These are phyloP conservation scores for Saturnia japonica DNA, from an alignment of 2,888 invertebrate genomes.

Conservation along the genomic window DNA sequence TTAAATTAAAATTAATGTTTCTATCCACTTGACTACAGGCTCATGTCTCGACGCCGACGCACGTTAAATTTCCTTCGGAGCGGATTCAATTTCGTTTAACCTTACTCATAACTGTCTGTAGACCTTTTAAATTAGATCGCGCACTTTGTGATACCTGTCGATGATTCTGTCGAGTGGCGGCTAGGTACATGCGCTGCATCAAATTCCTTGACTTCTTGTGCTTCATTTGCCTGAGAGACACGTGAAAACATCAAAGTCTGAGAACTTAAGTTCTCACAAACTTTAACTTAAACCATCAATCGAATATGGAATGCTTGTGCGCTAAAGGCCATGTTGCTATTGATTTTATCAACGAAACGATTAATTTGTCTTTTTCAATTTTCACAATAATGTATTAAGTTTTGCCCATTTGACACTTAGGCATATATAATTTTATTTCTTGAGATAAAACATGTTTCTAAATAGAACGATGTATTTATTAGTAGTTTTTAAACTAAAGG, in stretches of 20 bases:
- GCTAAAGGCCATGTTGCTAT: background rate
- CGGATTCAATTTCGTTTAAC: conserved; percentile 5
- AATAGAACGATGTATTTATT: no score
- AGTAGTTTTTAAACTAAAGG: background rate
- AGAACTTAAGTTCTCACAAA: background rate
- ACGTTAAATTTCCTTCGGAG: background rate
- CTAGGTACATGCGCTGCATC: background rate
- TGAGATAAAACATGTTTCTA: no score
- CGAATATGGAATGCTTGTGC: background rate
- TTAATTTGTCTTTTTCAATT: background rate
- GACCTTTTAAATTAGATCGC: background rate
- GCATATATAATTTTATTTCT: no score
- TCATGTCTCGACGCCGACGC: background rate
- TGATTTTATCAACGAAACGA: background rate
- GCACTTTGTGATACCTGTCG: conserved; percentile 6
- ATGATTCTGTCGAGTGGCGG: no score
- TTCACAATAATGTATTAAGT: background rate
- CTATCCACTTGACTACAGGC: background rate
- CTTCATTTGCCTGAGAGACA: background rate
- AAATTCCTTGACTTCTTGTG: background rate
- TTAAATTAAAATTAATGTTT: conserved; percentile 16
- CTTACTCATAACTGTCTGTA: conserved; percentile 17
- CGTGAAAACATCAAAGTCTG: background rate
- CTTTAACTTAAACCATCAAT: background rate
- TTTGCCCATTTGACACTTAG: no score